Percentiles rank a stretch among this genome's conserved stretches.
Evolutionary conservation across 1,140 invertebrate species (phyloP).

Genomic region (Carposina sasakii): DNA sequence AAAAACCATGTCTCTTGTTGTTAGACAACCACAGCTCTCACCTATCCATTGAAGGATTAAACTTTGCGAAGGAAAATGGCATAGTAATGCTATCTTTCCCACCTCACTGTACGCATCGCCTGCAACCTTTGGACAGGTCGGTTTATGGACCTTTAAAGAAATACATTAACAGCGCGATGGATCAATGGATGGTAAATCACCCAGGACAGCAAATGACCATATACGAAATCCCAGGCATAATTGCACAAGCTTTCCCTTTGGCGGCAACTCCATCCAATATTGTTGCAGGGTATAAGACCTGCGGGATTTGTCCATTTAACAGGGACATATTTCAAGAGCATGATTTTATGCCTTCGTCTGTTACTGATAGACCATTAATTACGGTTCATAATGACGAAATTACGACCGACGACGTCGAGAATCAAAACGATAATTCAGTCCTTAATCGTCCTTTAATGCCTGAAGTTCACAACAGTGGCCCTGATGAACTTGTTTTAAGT

Average conservation of each 20-base stretch:
- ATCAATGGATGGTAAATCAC: conserved; percentile 2
- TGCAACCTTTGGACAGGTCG: conserved; percentile 3
- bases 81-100: conserved; percentile 3
- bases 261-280: conserved; percentile 3
- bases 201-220: conserved; percentile 2
- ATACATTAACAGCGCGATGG: neutral
- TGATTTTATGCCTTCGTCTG: neutral
- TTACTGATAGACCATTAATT: neutral
- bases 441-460: no score
- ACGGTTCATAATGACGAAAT: neutral
- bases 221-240: conserved; percentile 1
- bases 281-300: neutral
- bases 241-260: neutral
- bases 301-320: conserved; percentile 4
- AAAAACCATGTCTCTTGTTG: conserved; percentile 37
- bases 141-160: conserved; percentile 5
- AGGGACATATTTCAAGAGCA: neutral
- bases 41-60: conserved; percentile 25
- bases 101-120: conserved; percentile 1
- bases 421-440: neutral
- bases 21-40: conserved; percentile 49
- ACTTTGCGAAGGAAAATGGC: conserved; percentile 26
- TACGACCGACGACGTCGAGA: neutral
- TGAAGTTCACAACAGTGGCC: no score
- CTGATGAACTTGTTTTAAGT: no score